phyloP scores from a whole-genome alignment of 2,113 vertebrate genomes.

The Morone saxatilis region DNA sequence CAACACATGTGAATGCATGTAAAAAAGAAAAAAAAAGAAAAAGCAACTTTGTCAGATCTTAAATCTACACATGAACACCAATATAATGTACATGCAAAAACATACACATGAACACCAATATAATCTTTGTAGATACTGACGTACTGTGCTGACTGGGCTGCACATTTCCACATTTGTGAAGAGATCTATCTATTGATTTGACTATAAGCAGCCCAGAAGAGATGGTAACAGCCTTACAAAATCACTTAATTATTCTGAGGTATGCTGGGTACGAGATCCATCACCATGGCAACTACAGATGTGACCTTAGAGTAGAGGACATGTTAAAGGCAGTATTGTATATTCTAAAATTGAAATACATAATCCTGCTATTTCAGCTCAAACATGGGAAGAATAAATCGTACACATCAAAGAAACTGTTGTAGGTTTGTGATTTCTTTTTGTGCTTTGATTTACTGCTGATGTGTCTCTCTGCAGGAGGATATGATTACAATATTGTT shows the following conservation, averaged over 20 bases:
- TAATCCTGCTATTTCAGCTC: background rate
- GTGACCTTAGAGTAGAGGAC: conserved; percentile 48
- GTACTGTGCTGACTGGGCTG: background rate
- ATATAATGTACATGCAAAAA: background rate
- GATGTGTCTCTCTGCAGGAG: background rate
- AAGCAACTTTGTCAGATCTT: background rate
- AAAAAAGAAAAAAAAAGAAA: background rate
- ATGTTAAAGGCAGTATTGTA: conserved; percentile 6
- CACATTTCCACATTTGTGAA: background rate
- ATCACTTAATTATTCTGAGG: conserved; percentile 25
- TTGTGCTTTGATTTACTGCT: too few species aligned
- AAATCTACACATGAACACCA: background rate
- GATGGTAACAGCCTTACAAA: background rate
- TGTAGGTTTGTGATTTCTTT: background rate
- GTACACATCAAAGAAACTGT: background rate
- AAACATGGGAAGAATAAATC: background rate
- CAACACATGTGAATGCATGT: background rate
- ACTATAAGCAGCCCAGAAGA: conserved; percentile 4
- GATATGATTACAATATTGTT: background rate
- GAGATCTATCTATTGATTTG: conserved; percentile 28
- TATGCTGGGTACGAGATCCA: background rate
- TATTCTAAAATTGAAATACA: background rate
- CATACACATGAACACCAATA: background rate
- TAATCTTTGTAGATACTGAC: background rate
- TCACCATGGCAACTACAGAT: conserved; percentile 56